Evolutionary conservation across 2,113 vertebrate species (phyloP).

Genomic region (Motacilla alba): DNA sequence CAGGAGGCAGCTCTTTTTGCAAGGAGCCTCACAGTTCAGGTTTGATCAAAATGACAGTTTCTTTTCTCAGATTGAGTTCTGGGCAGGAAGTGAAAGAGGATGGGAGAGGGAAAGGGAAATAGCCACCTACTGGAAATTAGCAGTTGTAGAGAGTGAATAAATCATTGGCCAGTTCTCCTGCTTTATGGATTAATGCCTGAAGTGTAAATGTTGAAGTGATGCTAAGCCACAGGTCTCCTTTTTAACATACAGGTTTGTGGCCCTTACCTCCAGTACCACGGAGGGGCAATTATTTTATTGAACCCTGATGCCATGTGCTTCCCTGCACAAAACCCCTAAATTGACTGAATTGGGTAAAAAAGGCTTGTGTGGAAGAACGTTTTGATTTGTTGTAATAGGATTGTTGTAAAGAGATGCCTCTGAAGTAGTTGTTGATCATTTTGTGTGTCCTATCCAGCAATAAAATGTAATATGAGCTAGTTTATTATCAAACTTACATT

Average conservation of each 20-base stretch:
- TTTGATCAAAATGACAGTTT: neutral
- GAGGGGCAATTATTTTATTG: neutral
- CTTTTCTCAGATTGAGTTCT: neutral
- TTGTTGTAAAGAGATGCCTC: neutral
- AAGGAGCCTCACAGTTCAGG: neutral
- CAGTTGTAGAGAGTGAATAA: neutral
- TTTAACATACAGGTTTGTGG: neutral
- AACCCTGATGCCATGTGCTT: neutral
- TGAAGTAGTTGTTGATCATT: neutral
- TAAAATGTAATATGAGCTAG: neutral
- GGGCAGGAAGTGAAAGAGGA: neutral
- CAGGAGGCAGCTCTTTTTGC: neutral
- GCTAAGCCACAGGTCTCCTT: neutral
- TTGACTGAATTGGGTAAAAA: neutral
- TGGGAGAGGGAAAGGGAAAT: neutral
- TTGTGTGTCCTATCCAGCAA: neutral
- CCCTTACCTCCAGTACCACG: neutral
- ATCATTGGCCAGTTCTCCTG: neutral
- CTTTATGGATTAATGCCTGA: neutral
- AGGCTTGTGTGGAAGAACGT: neutral
- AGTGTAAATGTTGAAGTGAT: neutral
- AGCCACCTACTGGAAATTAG: neutral
- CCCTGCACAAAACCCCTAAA: neutral
- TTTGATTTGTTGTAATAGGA: neutral
- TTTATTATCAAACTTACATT: neutral